Evolutionary conservation across 2,113 vertebrate genomes (phyloP), one percentile per base, ranked within the genome.

Genomic region (Tragelaphus strepsiceros): DNA sequence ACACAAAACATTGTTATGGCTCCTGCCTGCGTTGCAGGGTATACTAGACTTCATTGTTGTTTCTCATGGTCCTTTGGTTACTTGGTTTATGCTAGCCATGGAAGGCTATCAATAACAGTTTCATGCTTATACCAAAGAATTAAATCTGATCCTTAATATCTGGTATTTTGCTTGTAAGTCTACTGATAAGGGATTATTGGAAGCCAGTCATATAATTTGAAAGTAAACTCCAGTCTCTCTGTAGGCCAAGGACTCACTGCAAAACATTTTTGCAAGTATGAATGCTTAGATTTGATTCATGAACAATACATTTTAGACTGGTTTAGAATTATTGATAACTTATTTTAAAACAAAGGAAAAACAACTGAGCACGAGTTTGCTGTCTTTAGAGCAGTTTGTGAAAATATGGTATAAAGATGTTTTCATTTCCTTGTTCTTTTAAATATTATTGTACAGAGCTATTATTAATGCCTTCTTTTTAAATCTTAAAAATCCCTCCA

Each of bases 111-210:
- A 96, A 62, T 74, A 97, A 90, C 94, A 92, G 88, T 98, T 98
- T 88, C 94, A 97, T 98, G 97, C 98, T 51, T 96, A 96, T 98
- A 98, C 98, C 99, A 99, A 99, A 99, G 98, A 99, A 97, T 83
- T 71, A 89, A 95, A 96, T 96, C 96, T 97, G 85, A 97, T 97
- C 51, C 1, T 16, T 90, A 97, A 56, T 67, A 92, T 91, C 96
- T 90, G 80, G 74, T 84, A 59, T 51, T 91, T 97, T 97, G 54
- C 94, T 85, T 93, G 81, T 89, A 88, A 74, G 94, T 90, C 85
- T 97, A 96, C 46, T 80, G 86, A 78, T 95, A 88, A 97, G 13
- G 67, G 6, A 0, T 53, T 96, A 62, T 94, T 96, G 88, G 88
- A 97, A 94, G 89, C 83, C 46, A 88, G 71, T 86, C 90, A 97